Base-by-base conservation (phyloP, 1,140 invertebrate genomes). In the Aphidius ervi region DNA sequence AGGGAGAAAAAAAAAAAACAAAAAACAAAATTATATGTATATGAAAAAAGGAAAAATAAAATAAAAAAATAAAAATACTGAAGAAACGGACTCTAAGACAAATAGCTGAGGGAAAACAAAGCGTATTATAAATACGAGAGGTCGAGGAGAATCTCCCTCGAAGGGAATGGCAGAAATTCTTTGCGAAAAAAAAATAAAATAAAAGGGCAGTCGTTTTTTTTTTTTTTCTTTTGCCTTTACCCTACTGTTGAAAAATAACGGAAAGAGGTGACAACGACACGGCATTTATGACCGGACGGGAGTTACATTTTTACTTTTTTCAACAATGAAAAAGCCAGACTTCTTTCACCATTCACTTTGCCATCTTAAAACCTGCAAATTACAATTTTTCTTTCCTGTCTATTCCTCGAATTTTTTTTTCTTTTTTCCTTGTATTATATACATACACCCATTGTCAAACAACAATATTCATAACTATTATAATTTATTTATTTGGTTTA, bases 241-340 rank as follows among this genome's bases (percentile, higher is more conserved):
- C 45, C 43, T n/a, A 31, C 23, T 31, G 23, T 31, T 31, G 40
- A 8, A 43, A 4, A 54, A 41, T 39, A 46, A 45, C 49, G 46
- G 41, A 50, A 20, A 47, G 52, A 43, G 46, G 59, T 40, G 49
- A 54, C 48, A 63, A 57, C 58, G 40, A 58, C 54, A 56, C 52
- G 53, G 64, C 46, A 63, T 52, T 55, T 53, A 50, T 52, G 60
- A 55, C 45, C 46, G 54, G 63, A 59, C 62, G 56, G 57, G 56
- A 60, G 46, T 57, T 54, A 61, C 62, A 75, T 76, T 77, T 76
- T 74, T 74, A 61, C 70, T 73, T 74, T 65, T 65, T 58, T 63
- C 65, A 68, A 77, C 75, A 77, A 77, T 77, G 74, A 71, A 65
- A 58, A 66, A 63, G 23, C 63, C 73, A 72, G 72, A 75, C 75